Base-by-base conservation (phyloP, 2,888 invertebrate genomes). In the Drosophila prolongata region DNA sequence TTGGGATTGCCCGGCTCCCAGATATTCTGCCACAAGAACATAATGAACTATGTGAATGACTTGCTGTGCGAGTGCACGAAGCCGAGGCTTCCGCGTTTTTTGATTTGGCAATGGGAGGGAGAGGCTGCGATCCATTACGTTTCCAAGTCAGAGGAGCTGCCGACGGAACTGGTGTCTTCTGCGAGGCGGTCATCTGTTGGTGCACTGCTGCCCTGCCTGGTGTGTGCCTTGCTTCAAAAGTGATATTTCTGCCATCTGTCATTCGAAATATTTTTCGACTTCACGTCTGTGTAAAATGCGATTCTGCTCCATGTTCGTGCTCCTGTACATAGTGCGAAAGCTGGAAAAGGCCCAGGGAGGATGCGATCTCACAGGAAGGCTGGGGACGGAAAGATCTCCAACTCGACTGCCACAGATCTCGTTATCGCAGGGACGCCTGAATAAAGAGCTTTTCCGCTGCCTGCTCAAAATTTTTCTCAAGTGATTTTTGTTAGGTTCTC, bases 241-340 rank as follows among this genome's bases (percentile, higher is more conserved):
- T 42, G 11, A 19, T 11, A 4, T n/a, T 40, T 4, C 27, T 38
- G 44, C 13, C 50, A 42, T 1, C 6, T 35, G 47, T 16, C 6
- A 38, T 49, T 53, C 37, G 4, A 50, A 59, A 54, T 52, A 55
- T 9, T 24, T 55, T 4, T 54, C 10, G n/a, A 11, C 16, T 30
- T 8, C 6, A 6, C 13, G 34, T n/a, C 8, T 6, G 34, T 6
- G 3, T 13, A 78, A 73, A 62, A 77, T 83, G 74, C 70, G 68
- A 0, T 53, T 77, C 24, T 73, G 82, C 24, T 79, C 72, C 10
- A 59, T 83, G 47, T 85, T 82, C 53, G 65, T 56, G 6, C n/a
- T 83, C 11, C 57, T 83, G 0, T 61, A 78, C 37, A 85, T 83
- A 6, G 75, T 64, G 0, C 69, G 64, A 4, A 53, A 65, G 19